Percentiles rank a stretch among this genome's conserved stretches.
Evolutionary conservation across 2,113 vertebrate species (phyloP).

Genomic region (Artemisiospiza belli): DNA sequence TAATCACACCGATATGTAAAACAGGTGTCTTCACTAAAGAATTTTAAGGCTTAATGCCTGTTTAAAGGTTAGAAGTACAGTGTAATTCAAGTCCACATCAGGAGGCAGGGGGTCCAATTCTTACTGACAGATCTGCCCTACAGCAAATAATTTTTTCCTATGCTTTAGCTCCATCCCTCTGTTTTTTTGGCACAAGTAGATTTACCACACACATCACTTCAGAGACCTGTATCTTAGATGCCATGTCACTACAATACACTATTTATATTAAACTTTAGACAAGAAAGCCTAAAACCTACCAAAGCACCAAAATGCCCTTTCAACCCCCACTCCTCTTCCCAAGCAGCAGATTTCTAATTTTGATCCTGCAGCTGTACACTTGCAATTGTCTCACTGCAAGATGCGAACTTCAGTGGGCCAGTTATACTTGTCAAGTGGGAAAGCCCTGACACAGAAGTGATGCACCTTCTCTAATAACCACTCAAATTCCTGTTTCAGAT

Average conservation of each 20-base stretch:
- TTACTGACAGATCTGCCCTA: not conserved
- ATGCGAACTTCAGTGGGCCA: rapidly evolving
- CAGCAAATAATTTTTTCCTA: not conserved
- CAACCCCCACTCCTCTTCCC: rapidly evolving
- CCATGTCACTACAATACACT: rapidly evolving
- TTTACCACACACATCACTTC: not conserved
- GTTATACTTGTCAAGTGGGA: not conserved
- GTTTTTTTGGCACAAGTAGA: not conserved
- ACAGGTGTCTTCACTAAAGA: not conserved
- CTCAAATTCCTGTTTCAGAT: not conserved
- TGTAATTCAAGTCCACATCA: not conserved
- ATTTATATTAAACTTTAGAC: not conserved
- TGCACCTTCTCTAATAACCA: not conserved
- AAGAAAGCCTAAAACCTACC: not conserved
- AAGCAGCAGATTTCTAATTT: not conserved
- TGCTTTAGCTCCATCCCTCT: not conserved
- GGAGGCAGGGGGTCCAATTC: not conserved
- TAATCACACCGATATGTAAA: not conserved
- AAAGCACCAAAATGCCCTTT: not conserved
- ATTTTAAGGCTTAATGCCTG: not conserved
- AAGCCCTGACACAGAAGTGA: not conserved
- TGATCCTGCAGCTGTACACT: not conserved
- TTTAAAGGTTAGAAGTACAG: not conserved
- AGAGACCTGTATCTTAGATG: not conserved
- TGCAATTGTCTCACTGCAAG: not conserved